These are phyloP conservation scores for Muscicapa striata DNA, from an alignment of 2,797 vertebrate genomes.

Conservation along the genomic window DNA sequence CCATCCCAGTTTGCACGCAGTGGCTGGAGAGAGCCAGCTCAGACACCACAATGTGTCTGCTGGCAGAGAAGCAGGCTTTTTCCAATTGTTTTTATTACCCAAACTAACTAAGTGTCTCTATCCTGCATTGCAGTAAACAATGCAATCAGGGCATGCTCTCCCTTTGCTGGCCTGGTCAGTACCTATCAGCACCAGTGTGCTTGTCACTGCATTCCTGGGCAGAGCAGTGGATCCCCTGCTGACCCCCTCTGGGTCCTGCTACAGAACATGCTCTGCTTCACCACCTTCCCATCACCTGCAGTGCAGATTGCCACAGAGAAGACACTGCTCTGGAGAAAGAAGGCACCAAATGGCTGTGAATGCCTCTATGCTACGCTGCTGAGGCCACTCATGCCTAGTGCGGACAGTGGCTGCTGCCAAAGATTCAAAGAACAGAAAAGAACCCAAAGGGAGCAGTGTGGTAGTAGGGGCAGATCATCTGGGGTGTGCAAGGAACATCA, in stretches of 20 bases:
- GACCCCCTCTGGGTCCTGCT: not conserved
- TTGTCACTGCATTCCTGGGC: not conserved
- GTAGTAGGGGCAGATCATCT: not conserved
- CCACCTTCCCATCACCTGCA: not conserved
- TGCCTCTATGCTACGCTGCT: not conserved
- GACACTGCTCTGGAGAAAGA: not conserved
- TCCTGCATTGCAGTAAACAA: not conserved
- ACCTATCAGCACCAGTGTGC: not conserved
- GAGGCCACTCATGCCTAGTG: not conserved
- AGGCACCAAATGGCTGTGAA: not conserved
- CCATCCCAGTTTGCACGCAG: accelerated
- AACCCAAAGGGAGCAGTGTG: not conserved
- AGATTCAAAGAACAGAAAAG: not conserved
- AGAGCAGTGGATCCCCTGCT: not conserved
- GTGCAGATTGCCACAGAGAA: not conserved
- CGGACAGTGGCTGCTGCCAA: not conserved
- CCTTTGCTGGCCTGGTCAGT: not conserved
- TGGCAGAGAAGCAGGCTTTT: not conserved
- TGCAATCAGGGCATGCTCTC: not conserved
- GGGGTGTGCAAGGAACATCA: not conserved
- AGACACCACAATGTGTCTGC: not conserved
- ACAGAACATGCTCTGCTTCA: accelerated
- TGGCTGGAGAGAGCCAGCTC: not conserved
- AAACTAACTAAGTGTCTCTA: not conserved
- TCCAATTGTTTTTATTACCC: not conserved